Base-by-base conservation (phyloP, 2,797 vertebrate genomes). In the Nothura maculosa region DNA sequence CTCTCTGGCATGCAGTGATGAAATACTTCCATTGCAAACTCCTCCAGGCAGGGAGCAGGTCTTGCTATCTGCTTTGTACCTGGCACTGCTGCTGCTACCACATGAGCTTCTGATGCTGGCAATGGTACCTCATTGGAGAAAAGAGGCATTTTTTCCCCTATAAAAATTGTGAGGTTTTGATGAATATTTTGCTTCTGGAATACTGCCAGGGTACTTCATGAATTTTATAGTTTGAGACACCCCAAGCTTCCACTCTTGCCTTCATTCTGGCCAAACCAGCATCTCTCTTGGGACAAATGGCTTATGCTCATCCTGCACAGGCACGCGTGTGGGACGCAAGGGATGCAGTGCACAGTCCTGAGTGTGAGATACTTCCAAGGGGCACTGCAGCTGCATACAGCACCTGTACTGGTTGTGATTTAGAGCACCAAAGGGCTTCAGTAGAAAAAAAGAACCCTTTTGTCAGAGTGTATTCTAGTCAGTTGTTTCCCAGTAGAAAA, bases 21-120 rank as follows among this genome's bases (percentile, higher is more conserved):
- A 94, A 93, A 94, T 80, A 57, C 81, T 93, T 91, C 77, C 74
- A 94, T 94, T 81, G 86, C 64, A 81, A 48, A 79, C 43, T 88
- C 47, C 91, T 86, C 18, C 64, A 68, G 88, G 96, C 85, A 94
- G 69, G 60, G 19, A 84, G 77, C 70, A 74, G 62, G 62, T 87
- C 57, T 32, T 92, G 45, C 79, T 94, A 38, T 93, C 67, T 95
- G 60, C 34, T 76, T 93, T 89, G 75, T 54, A 69, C 24, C 87
- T 92, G 82, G 55, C 67, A 54, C 55, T 17, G 7, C 8, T 67
- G n/a, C 67, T 89, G 38, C 73, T 93, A 85, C 32, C 87, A 69
- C 64, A 76, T 84, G 52, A 92, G 18, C 63, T 94, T 93, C 87
- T 85, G 50, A 45, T 55, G 24, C 38, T 25, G 36, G 27, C 87